A percentile compares a stretch with the other conserved stretches of the same genome.
Evolutionary conservation across 2,888 invertebrate species (phyloP).

Genomic region (Idaea biselata): DNA sequence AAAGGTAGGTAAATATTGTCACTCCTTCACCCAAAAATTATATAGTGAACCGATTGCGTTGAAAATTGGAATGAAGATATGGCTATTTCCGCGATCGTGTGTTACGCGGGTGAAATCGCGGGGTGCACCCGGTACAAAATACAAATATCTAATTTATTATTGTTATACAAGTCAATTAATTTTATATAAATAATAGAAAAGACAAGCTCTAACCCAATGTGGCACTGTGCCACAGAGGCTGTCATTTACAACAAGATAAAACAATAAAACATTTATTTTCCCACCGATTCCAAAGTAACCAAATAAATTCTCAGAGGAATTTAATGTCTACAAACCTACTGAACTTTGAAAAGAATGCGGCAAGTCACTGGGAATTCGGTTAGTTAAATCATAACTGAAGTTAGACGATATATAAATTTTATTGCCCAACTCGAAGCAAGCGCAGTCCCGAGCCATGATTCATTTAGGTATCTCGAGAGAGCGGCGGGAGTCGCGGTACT

Average conservation of each 20-base stretch:
- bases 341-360: constrained; percentile 41
- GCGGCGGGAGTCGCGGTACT: constrained; percentile 39
- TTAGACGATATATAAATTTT: constrained; percentile 73
- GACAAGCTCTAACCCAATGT: background rate
- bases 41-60: too few species aligned
- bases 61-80: too few species aligned
- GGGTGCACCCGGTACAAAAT: too few species aligned
- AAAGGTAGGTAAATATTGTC: too few species aligned
- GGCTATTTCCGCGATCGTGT: too few species aligned
- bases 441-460: constrained; percentile 59
- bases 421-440: constrained; percentile 57
- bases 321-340: constrained; percentile 1
- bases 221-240: background rate
- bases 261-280: background rate
- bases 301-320: background rate
- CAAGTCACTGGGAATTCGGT: constrained; percentile 59
- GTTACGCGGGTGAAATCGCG: too few species aligned
- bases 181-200: too few species aligned
- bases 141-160: too few species aligned
- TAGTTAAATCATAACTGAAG: constrained; percentile 74
- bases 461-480: constrained; percentile 63
- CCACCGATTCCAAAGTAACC: background rate
- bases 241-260: background rate
- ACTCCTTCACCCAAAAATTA: too few species aligned
- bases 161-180: too few species aligned